These are phyloP conservation scores for Acrossocheilus wenchowensis DNA, from an alignment of 2,797 vertebrate species.

Conservation along the genomic window DNA sequence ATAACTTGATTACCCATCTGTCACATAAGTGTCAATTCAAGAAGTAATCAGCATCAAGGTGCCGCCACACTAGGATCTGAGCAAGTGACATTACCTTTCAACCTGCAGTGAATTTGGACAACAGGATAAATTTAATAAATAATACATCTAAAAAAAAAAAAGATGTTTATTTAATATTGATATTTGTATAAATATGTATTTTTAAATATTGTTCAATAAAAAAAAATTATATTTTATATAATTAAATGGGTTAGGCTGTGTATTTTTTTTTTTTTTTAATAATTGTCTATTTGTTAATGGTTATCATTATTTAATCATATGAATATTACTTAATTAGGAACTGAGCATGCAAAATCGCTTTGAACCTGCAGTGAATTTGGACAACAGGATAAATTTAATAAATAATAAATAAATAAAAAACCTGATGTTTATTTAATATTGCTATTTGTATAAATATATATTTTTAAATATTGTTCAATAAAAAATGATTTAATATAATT, in stretches of 20 bases:
- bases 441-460: too few species aligned
- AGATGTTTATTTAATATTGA: background rate
- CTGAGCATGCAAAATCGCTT: background rate
- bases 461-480: too few species aligned
- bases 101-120: background rate
- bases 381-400: background rate
- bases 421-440: too few species aligned
- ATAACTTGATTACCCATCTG: background rate
- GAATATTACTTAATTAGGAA: background rate
- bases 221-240: background rate
- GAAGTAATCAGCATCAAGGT: background rate
- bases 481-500: too few species aligned
- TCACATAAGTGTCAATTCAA: background rate
- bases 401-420: background rate
- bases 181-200: background rate
- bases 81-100: background rate
- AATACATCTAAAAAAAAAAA: too few species aligned
- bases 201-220: background rate
- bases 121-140: background rate
- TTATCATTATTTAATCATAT: background rate
- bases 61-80: background rate
- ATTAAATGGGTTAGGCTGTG: background rate
- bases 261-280: background rate
- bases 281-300: background rate
- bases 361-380: background rate